Conservation (phyloP, 2,888 invertebrate genomes). For the Drosophila helvetica region DNA sequence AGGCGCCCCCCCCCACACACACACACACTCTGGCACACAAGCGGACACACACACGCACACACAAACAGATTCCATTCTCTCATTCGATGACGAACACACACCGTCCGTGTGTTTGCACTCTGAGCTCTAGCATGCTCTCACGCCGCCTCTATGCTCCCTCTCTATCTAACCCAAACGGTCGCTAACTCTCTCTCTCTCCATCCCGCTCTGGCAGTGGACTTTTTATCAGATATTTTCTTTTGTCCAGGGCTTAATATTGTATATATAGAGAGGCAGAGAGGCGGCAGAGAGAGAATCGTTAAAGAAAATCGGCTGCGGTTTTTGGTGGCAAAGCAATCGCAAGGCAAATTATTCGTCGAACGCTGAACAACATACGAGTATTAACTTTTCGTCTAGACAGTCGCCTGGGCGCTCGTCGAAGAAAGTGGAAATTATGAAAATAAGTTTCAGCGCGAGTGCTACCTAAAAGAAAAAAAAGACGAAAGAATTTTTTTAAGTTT, state of each 20-base stretch:
- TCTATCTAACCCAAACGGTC: constrained; percentile 13
- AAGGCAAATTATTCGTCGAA: constrained; percentile 62
- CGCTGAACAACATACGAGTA: constrained; percentile 25
- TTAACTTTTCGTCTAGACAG: constrained; percentile 41
- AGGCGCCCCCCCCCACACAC: constrained; percentile 18
- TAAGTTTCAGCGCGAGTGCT: constrained; percentile 42
- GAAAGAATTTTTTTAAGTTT: constrained; percentile 25
- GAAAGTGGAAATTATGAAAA: constrained; percentile 64
- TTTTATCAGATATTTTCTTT: constrained; percentile 70
- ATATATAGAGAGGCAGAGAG: constrained; percentile 21
- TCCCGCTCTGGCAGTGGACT: constrained; percentile 36
- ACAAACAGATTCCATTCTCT: background rate
- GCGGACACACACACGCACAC: constrained; percentile 4
- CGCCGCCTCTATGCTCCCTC: constrained; percentile 5
- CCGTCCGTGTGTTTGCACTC: constrained; percentile 29
- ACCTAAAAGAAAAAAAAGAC: background rate
- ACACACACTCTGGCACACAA: constrained; percentile 8
- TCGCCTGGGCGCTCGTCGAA: constrained; percentile 40
- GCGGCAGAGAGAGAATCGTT: constrained; percentile 39
- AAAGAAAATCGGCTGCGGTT: constrained; percentile 51
- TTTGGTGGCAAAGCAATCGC: constrained; percentile 56
- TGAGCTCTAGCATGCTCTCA: constrained; percentile 17
- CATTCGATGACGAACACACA: background rate
- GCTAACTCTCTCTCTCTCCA: constrained; percentile 33
- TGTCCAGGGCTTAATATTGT: constrained; percentile 54